Conservation (phyloP, 2,888 invertebrate genomes). For the Aleiodes testaceus region DNA sequence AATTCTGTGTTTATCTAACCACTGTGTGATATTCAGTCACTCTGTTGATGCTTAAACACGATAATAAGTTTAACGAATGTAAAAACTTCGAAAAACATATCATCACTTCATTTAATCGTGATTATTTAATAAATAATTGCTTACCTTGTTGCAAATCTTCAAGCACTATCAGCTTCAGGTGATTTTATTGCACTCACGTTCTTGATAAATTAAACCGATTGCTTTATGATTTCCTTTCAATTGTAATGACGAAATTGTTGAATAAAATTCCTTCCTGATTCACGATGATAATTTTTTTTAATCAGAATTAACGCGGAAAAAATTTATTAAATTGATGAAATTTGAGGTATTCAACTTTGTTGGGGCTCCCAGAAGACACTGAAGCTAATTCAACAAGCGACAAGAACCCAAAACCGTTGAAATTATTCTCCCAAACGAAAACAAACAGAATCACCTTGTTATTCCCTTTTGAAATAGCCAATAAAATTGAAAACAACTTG, state of each 20-base stretch:
- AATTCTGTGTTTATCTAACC: conserved; percentile 2
- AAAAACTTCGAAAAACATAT: neutral
- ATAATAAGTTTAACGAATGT: neutral
- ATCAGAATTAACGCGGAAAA: neutral
- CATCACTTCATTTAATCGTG: neutral
- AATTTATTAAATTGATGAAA: neutral
- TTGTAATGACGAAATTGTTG: conserved; percentile 6
- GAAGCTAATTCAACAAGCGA: neutral
- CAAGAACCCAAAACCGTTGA: too few species aligned
- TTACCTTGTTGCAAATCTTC: conserved; percentile 4
- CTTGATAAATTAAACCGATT: neutral
- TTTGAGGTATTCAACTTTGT: neutral
- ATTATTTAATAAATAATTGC: conserved; percentile 25
- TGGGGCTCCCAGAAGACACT: neutral
- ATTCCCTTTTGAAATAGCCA: too few species aligned
- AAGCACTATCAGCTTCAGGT: neutral
- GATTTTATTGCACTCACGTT: neutral
- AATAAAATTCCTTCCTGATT: neutral
- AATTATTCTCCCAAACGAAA: neutral
- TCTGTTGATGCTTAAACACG: neutral
- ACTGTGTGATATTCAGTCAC: conserved; percentile 5
- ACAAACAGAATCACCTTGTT: neutral
- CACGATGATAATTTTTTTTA: neutral
- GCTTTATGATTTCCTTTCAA: neutral
- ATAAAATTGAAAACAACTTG: neutral